Evolutionary conservation across 2,888 invertebrate species (phyloP).

Genomic region (Chrysolina americana): DNA sequence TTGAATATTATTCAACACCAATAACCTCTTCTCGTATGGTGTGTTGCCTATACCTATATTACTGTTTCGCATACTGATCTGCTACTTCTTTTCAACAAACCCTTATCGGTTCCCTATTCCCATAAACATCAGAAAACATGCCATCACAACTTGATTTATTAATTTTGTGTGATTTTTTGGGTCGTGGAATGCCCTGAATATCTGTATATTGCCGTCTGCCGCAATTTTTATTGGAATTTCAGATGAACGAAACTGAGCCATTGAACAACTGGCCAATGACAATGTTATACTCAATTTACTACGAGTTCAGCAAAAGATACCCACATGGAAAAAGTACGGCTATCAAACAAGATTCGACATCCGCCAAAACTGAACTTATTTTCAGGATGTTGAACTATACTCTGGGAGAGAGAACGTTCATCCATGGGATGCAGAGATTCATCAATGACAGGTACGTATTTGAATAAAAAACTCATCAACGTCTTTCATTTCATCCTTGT

Average conservation of each 20-base stretch:
- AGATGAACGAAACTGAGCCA: conserved; percentile 82
- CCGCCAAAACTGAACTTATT: conserved; percentile 83
- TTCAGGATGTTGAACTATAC: conserved; percentile 93
- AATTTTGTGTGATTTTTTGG: too few species aligned
- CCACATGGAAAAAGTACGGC: conserved; percentile 85
- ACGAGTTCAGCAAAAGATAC: conserved; percentile 84
- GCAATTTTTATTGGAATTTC: conserved; percentile 35
- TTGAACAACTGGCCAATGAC: conserved; percentile 88
- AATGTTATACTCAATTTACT: conserved; percentile 82
- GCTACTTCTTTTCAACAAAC: too few species aligned
- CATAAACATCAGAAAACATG: too few species aligned
- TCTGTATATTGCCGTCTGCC: too few species aligned
- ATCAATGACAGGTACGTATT: conserved; percentile 73
- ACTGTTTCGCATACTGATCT: too few species aligned
- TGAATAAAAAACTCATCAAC: too few species aligned
- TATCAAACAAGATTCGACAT: conserved; percentile 81
- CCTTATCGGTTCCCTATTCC: too few species aligned
- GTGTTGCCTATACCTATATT: neutral
- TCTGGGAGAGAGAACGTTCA: conserved; percentile 83
- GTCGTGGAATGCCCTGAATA: too few species aligned
- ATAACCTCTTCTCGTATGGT: neutral
- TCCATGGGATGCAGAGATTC: conserved; percentile 80
- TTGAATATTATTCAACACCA: neutral
- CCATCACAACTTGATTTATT: too few species aligned
- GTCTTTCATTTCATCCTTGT: too few species aligned